Evolutionary conservation across 2,888 invertebrate genomes (phyloP).

Genomic region (Sinhomidia bicolor): DNA sequence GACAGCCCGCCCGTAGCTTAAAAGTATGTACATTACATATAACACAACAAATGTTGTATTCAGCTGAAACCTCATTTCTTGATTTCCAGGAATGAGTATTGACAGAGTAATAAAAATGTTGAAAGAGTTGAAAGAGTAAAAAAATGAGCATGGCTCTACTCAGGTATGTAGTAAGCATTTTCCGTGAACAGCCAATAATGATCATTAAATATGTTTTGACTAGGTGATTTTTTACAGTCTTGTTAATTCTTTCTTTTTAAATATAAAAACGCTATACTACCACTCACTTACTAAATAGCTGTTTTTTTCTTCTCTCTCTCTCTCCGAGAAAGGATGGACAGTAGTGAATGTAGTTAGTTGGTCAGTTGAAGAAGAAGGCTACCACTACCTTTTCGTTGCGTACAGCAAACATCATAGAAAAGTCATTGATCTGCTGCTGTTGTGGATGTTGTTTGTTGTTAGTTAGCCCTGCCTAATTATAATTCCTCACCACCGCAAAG

Average conservation of each 20-base stretch:
- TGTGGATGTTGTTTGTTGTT: neutral
- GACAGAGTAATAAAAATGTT: slow-evolving; percentile 57
- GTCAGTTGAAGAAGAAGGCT: neutral
- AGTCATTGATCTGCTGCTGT: slow-evolving; percentile 41
- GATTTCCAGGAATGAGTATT: slow-evolving; percentile 53
- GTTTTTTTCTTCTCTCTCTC: neutral
- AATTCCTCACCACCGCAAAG: slow-evolving; percentile 15
- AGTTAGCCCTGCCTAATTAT: slow-evolving; percentile 9
- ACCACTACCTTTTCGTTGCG: neutral
- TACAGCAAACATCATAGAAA: neutral
- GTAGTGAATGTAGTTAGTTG: neutral
- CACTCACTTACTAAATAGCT: neutral
- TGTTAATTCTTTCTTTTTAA: slow-evolving; percentile 21
- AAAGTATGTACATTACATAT: neutral
- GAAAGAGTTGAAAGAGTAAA: neutral
- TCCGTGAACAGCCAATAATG: slow-evolving; percentile 1
- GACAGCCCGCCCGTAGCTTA: neutral
- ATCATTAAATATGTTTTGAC: slow-evolving; percentile 57
- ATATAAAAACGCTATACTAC: neutral
- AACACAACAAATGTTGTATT: neutral
- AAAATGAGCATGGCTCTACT: neutral
- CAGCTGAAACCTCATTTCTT: neutral
- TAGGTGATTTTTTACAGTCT: slow-evolving; percentile 39
- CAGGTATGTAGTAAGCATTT: neutral
- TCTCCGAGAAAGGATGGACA: neutral